Evolutionary conservation across 2,797 vertebrate species (phyloP), one percentile per base, ranked within the genome.

Genomic region (Sebastes flavidus): DNA sequence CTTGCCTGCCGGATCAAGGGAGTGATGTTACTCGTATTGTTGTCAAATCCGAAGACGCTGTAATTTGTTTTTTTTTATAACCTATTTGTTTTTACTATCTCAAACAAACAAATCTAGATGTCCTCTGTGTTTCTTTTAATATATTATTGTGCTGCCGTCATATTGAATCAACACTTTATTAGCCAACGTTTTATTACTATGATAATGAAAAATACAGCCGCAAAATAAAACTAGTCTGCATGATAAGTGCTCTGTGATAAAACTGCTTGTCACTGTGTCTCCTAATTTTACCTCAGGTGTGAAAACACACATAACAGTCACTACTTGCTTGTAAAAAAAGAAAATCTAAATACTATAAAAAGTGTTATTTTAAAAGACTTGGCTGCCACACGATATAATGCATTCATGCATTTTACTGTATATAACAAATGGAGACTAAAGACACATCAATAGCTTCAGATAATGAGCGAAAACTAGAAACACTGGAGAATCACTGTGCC

Each of bases 361-460:
- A 32, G 2, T 4, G 25, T 36, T 60, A 24, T 73, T 77, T 55
- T 6, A 58, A 11, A 42, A 22, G 42, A 66, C 9, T 58, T 16
- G 2, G 2, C 24, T 10, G 56, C 29, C 24, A 65, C 4, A 54
- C 25, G 22, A 61, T 42, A 55, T 24, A 61, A 42, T 24, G 14
- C 60, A 46, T 49, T 46, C 1, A 12, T 66, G 22, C 8, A 67
- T 61, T 70, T 67, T 6, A 69, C 3, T 24, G 1, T 22, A 70
- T n/a, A 65, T 61, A 74, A 66, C 20, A 78, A 82, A 29, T 27
- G 12, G 27, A 77, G 60, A 5, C 69, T 72, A 22, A 72, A 71
- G 29, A 71, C n/a, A 72, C 80, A 85, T 80, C 5, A 81, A 66
- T 77, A 77, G 29, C 46, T 46, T 52, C 8, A 18, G 46, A 72